Evolutionary conservation across 2,797 vertebrate genomes (phyloP).

Genomic region (Microctenopoma lineatum): DNA sequence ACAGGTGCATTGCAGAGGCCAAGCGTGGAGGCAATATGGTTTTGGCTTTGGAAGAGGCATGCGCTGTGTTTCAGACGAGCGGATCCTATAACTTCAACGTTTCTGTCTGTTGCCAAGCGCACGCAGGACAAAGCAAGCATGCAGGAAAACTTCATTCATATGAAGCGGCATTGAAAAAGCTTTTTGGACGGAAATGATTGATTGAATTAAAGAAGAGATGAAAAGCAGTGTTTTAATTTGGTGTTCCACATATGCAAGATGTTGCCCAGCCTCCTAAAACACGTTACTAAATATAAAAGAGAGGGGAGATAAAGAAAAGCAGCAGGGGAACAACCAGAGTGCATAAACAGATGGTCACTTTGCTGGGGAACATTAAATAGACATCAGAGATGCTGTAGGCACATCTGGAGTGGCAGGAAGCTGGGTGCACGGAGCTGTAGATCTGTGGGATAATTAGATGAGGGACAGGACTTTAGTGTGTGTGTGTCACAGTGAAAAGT

Average conservation of each 20-base stretch:
- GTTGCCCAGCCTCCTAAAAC: conserved; percentile 29
- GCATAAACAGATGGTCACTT: conserved; percentile 77
- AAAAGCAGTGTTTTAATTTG: no score
- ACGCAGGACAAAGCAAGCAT: background rate
- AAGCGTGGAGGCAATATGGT: conserved; percentile 51
- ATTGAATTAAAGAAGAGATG: no score
- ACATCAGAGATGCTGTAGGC: conserved; percentile 77
- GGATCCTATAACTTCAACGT: conserved; percentile 54
- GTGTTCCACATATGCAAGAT: conserved; percentile 13
- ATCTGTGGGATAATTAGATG: conserved; percentile 72
- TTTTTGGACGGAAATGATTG: background rate
- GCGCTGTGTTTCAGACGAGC: conserved; percentile 31
- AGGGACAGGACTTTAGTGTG: conserved; percentile 34
- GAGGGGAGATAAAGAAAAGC: conserved; percentile 25
- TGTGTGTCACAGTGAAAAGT: conserved; percentile 19
- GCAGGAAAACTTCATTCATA: conserved; percentile 13
- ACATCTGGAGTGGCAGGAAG: conserved; percentile 80
- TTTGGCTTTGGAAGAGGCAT: conserved; percentile 48
- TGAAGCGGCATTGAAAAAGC: conserved; percentile 4
- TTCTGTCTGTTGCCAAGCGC: conserved; percentile 29
- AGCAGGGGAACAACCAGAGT: conserved; percentile 37
- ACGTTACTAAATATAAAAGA: conserved; percentile 27
- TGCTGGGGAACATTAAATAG: conserved; percentile 77
- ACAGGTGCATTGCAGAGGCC: conserved; percentile 76
- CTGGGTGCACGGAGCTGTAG: conserved; percentile 55